Evolutionary conservation across 2,797 vertebrate species (phyloP).

Genomic region (Anomalospiza imberbis): DNA sequence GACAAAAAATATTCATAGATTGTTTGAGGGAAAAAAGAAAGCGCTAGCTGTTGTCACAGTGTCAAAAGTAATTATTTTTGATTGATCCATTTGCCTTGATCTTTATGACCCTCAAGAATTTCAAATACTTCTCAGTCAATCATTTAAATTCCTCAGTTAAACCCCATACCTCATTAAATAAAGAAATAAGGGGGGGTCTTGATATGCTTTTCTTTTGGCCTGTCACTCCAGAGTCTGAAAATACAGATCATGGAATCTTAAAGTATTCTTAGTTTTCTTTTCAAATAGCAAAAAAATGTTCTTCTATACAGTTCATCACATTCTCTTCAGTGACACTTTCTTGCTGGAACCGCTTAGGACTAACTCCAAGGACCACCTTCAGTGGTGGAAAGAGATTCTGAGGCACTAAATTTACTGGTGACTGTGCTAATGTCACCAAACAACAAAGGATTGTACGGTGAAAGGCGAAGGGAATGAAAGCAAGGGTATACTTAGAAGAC

Average conservation of each 20-base stretch:
- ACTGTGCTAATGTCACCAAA: neutral
- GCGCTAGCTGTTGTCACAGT: neutral
- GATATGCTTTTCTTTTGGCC: neutral
- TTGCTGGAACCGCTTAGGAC: neutral
- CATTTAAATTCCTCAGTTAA: constrained; percentile 40
- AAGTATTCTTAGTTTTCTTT: neutral
- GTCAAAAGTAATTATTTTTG: constrained; percentile 18
- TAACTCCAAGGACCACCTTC: neutral
- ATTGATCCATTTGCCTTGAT: constrained; percentile 23
- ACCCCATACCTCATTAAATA: constrained; percentile 24
- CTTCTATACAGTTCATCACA: neutral
- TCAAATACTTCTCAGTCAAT: constrained; percentile 42
- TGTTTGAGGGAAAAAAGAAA: neutral
- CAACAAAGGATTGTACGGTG: neutral
- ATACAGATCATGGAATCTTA: neutral
- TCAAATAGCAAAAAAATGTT: neutral
- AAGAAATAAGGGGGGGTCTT: neutral
- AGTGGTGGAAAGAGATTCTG: neutral
- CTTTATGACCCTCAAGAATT: constrained; percentile 23
- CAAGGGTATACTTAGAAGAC: neutral
- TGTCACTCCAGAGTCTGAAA: constrained; percentile 12
- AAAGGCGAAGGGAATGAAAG: neutral
- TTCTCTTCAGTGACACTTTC: neutral
- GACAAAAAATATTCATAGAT: neutral
- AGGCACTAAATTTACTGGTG: neutral